phyloP scores from a whole-genome alignment of 2,113 vertebrate species.

The Channa maculata region DNA sequence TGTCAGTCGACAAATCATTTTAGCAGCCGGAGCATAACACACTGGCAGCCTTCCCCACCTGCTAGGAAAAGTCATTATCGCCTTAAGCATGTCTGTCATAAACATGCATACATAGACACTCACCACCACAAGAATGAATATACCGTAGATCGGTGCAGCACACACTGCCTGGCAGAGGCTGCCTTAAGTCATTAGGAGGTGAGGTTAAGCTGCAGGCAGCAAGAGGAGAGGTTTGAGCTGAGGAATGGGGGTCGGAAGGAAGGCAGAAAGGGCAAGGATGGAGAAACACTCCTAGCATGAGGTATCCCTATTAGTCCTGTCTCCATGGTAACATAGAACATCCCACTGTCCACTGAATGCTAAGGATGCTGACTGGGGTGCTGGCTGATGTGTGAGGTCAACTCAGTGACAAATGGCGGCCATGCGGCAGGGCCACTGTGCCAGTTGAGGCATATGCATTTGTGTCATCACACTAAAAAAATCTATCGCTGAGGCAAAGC shows the following conservation, averaged over 20 bases:
- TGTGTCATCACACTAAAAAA: slow-evolving; percentile 40
- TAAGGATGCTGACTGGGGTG: slow-evolving; percentile 42
- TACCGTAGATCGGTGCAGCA: slow-evolving; percentile 15
- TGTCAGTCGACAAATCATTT: slow-evolving; percentile 21
- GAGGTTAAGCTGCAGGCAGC: slow-evolving; percentile 16
- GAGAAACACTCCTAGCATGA: slow-evolving; percentile 45
- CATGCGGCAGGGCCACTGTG: slow-evolving; percentile 41
- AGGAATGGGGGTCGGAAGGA: slow-evolving; percentile 3
- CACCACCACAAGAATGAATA: slow-evolving; percentile 36
- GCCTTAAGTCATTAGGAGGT: slow-evolving; percentile 11
- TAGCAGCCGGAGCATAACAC: neutral
- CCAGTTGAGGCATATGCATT: slow-evolving; percentile 50
- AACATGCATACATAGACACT: slow-evolving; percentile 33
- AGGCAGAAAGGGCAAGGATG: slow-evolving; percentile 20
- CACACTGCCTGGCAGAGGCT: neutral
- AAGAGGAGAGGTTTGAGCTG: neutral
- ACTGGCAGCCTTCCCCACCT: slow-evolving; percentile 15
- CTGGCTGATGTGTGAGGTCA: slow-evolving; percentile 52
- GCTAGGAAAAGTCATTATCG: neutral
- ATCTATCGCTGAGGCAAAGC: slow-evolving; percentile 40
- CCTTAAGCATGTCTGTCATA: slow-evolving; percentile 11
- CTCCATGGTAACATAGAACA: slow-evolving; percentile 71
- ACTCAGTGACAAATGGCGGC: slow-evolving; percentile 36
- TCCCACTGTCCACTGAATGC: slow-evolving; percentile 63
- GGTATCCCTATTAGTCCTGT: slow-evolving; percentile 66